Evolutionary conservation across 2,797 vertebrate genomes (phyloP), one percentile per base, ranked within the genome.

Genomic region (Ficedula albicollis): DNA sequence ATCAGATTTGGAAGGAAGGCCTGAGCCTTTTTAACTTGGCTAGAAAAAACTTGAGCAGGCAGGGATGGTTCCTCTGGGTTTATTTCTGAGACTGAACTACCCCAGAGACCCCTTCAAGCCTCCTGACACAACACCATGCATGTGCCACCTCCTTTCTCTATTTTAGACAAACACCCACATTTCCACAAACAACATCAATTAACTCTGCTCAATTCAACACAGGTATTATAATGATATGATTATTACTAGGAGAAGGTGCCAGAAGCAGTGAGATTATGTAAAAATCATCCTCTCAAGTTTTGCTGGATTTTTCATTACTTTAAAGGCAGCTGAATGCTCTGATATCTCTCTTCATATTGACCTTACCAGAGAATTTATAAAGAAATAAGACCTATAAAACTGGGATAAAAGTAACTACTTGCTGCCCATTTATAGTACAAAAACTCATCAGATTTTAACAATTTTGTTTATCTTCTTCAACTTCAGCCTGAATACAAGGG

Each of bases 401-500:
- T 11, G 39, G 29, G 54, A 60, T 36, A 55, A 36, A 70, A 62
- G 5, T 39, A 59, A 63, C 9, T 30, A 43, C 13, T 54, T 30
- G 3, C 22, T 46, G 14, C 17, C 36, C n/a, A 6, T 5, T 13
- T 7, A 12, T 0, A 32, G 15, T 1, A 34, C 3, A 51, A 85
- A 74, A 89, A 16, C 3, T 1, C 6, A 38, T 1, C 15, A 30
- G 8, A 77, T 79, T 12, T 36, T 15, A 66, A 48, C 8, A 1
- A 5, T 56, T 59, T 29, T 9, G 4, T 13, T 85, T 41, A 12
- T 77, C 20, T 62, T 86, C 62, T 48, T 51, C 8, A 29, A 30
- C 62, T 83, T 78, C 43, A 78, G 36, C 36, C 68, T 55, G 55
- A 38, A 58, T 69, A 38, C 30, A 17, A 36, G 51, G 56, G 52